Percentiles rank a stretch among this genome's conserved stretches.
Conservation (phyloP, 2,888 invertebrate species). For the Baronia brevicornis region DNA sequence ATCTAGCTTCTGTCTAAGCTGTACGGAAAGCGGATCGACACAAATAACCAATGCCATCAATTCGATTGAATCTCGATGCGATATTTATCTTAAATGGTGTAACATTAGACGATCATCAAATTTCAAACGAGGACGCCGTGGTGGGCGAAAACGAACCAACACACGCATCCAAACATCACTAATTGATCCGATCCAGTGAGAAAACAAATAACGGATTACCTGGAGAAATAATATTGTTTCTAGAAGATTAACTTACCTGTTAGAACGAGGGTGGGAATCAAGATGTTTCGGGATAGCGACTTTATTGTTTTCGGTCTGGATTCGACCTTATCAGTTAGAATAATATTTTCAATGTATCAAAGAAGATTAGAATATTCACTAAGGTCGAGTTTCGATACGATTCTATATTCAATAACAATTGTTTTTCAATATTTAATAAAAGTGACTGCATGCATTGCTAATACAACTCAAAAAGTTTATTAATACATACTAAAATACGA, state of each 20-base stretch:
- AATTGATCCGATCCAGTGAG: constrained; percentile 34
- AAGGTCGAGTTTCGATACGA: constrained; percentile 1
- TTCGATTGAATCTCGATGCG: constrained; percentile 1
- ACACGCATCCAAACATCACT: constrained; percentile 26
- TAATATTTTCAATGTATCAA: constrained; percentile 15
- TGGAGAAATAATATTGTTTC: constrained; percentile 30
- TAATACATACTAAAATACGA: too few species aligned
- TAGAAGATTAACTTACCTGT: constrained; percentile 21
- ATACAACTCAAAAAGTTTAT: too few species aligned
- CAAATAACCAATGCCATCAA: too few species aligned
- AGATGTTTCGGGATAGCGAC: constrained; percentile 5
- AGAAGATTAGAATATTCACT: constrained; percentile 11
- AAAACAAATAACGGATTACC: constrained; percentile 36
- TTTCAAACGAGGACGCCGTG: constrained; percentile 1
- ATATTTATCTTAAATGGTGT: constrained; percentile 7
- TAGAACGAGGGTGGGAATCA: constrained; percentile 13
- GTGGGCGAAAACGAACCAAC: constrained; percentile 15
- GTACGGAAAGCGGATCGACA: too few species aligned
- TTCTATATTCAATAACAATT: constrained; percentile 4
- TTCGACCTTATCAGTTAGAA: constrained; percentile 10
- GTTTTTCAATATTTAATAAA: too few species aligned
- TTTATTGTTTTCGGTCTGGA: constrained; percentile 10
- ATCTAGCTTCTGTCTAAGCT: too few species aligned
- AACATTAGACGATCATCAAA: constrained; percentile 4
- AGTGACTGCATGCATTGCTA: too few species aligned